Conservation (phyloP, 2,888 invertebrate species). For the Microdon myrmicae region DNA sequence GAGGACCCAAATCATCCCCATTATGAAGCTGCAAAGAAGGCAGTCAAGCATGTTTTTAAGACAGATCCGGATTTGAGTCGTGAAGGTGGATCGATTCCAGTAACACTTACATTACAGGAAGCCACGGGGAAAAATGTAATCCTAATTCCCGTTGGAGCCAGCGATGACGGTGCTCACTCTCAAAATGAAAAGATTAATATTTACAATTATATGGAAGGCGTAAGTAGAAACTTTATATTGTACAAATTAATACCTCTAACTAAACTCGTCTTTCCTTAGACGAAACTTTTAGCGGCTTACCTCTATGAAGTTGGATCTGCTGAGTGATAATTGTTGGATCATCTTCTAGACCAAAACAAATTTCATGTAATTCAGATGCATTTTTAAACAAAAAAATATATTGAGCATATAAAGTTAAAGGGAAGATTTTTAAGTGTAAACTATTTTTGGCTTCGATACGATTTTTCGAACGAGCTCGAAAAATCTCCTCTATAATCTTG, state of each 20-base stretch:
- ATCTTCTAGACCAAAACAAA: constrained; percentile 5
- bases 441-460: too few relatives aligned
- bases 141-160: constrained; percentile 90
- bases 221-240: constrained; percentile 67
- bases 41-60: constrained; percentile 85
- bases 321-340: constrained; percentile 36
- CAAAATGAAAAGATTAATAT: constrained; percentile 97
- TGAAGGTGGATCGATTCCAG: constrained; percentile 98
- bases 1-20: constrained; percentile 92
- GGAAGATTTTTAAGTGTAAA: too few relatives aligned
- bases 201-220: constrained; percentile 93
- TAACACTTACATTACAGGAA: constrained; percentile 92
- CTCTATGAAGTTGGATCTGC: constrained; percentile 74
- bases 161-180: constrained; percentile 97
- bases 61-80: constrained; percentile 93
- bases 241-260: constrained; percentile 3
- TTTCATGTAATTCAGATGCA: background rate
- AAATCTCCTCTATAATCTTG: too few relatives aligned
- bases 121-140: constrained; percentile 93
- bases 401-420: constrained; percentile 10
- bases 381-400: background rate
- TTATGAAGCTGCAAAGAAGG: constrained; percentile 86
- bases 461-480: too few relatives aligned
- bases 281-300: constrained; percentile 91
- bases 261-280: constrained; percentile 71